Base-by-base conservation (phyloP, 2,113 vertebrate species). In the Hypocryptadius cinnamomeus region DNA sequence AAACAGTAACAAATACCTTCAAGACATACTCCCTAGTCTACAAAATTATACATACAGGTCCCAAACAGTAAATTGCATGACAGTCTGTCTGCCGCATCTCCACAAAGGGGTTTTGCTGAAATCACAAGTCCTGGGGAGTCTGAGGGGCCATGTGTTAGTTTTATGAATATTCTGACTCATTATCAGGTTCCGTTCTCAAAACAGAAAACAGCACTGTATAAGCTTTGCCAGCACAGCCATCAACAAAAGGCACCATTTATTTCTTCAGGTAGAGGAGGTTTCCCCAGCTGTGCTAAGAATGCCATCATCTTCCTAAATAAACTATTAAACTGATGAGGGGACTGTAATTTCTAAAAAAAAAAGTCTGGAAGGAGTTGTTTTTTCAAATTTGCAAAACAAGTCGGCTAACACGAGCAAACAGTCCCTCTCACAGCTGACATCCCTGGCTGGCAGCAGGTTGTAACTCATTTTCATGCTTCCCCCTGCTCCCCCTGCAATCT, bases 121-220 rank as follows among this genome's bases (percentile, higher is more conserved):
- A 73, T 54, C 2, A 0, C 79, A 78, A 77, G 28, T 70, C 56
- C 81, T 9, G 39, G 42, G 63, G 24, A 95, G 56, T 59, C 86
- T 86, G 72, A 93, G 79, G 56, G 92, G 82, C 85, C 63, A 88
- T 60, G 69, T 71, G 88, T 45, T 94, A 21, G 48, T 90, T 92
- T 88, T 80, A 88, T 79, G 64, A 95, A 95, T 94, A 95, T 91
- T 82, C 87, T 64, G 64, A 48, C 76, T 86, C 72, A 90, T 94
- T 94, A 83, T 64, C 90, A 76, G 60, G 53, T 80, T 93, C 85
- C 35, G 31, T 57, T 83, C 93, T 61, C 82, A 70, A 76, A 93
- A 73, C 65, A 80, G 65, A 90, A 90, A 90, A 64, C 70, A 74
- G 59, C 48, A 50, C 66, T 79, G 54, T 74, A 23, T 39, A 71